Percentiles rank a stretch among this genome's conserved stretches.
Evolutionary conservation across 2,797 vertebrate genomes (phyloP).

Genomic region (Meriones psammophilus): DNA sequence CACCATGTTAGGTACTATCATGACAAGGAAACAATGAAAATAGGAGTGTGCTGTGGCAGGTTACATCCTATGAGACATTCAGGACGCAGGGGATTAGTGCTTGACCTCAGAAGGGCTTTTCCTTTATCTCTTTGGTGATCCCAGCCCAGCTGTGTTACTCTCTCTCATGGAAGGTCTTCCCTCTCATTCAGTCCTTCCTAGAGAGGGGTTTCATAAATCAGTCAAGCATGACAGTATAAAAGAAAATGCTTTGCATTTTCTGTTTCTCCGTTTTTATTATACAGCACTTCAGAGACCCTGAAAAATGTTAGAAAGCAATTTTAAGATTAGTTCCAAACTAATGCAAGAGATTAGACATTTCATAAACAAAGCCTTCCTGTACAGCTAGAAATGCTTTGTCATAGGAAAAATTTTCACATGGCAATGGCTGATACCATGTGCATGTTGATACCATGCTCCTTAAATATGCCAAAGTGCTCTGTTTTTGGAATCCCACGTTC

Average conservation of each 20-base stretch:
- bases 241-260: not conserved
- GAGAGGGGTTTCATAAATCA: not conserved
- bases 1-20: not conserved
- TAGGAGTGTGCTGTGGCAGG: not conserved
- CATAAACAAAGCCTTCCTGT: not conserved
- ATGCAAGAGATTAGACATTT: not conserved
- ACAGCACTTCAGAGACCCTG: not conserved
- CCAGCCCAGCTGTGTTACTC: too few relatives aligned
- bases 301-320: not conserved
- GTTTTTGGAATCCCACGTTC: not conserved
- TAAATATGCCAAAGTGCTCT: not conserved
- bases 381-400: not conserved
- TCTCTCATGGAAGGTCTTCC: not conserved
- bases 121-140: too few relatives aligned
- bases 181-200: not conserved
- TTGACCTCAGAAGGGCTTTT: not conserved
- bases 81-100: too few relatives aligned
- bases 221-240: not conserved
- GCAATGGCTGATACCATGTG: not conserved
- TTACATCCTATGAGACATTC: not conserved
- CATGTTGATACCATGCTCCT: not conserved
- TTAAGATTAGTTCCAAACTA: constrained; percentile 45
- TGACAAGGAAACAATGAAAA: not conserved
- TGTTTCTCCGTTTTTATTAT: not conserved
- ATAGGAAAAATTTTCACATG: not conserved